Base-by-base conservation (phyloP, 2,797 vertebrate genomes). In the Vireo griseus region DNA sequence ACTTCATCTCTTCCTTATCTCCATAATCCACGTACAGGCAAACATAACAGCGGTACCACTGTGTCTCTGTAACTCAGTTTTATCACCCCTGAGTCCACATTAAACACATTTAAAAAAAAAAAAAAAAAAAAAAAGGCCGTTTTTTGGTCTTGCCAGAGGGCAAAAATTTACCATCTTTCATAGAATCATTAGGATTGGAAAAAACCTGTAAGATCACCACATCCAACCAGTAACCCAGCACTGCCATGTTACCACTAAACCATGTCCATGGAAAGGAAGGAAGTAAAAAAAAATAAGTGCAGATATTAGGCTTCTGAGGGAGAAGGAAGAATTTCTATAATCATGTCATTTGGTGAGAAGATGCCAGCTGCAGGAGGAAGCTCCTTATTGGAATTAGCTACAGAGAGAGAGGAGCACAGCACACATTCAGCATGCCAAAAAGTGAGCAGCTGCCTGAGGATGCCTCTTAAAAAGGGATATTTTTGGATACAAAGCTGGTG, bases 251-350 rank as follows among this genome's bases (percentile, higher is more conserved):
- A 16, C 29, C 51, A 20, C 18, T 52, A 40, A 77, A 35, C 16
- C 29, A 40, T 31, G 21, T 35, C 40, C 1, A 0, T 37, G 40
- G 20, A 63, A 89, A 17, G 37, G 13, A 76, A 93, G 10, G 28
- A 17, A 72, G 50, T 31, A 69, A 65, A 88, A 73, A 13, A 33
- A 84, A 80, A 62, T 15, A 81, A 79, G 9, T 50, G 31, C 33
- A 86, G n/a, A 35, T 68, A 61, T 2, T 69, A 17, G 12, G 11
- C 16, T 72, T 72, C 48, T 48, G 42, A 71, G 59, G 67, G 48
- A 93, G 42, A 77, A 61, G 14, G 50, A 88, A 68, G 24, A 66
- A 55, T 84, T 88, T 78, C 54, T 88, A 33, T 84, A 84, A 75
- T 8, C 1, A 0, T 50, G 25, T 48, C 42, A 47, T 55, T 75